A percentile compares a stretch with the other conserved stretches of the same genome.
phyloP scores from a whole-genome alignment of 1,140 invertebrate genomes.

The Paraescarpia echinospica region DNA sequence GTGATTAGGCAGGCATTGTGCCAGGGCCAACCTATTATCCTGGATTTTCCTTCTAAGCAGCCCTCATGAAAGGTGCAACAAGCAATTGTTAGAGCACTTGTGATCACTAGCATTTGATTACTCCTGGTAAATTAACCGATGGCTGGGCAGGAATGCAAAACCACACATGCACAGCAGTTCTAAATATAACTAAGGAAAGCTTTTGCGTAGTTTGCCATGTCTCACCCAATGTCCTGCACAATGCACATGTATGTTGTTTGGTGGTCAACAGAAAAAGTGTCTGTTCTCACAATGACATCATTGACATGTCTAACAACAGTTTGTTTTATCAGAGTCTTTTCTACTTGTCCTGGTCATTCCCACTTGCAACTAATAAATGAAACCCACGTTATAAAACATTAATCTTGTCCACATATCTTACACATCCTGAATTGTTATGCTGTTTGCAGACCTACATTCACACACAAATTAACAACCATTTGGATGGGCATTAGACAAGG shows the following conservation, averaged over 20 bases:
- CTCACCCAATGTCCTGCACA: background rate
- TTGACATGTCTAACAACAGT: background rate
- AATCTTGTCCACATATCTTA: no score
- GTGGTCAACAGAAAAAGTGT: background rate
- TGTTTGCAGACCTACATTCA: no score
- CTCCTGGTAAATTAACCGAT: background rate
- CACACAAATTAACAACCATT: no score
- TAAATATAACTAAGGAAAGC: background rate
- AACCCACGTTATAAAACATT: no score
- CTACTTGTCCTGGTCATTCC: no score
- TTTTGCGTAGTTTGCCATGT: background rate
- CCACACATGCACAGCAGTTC: background rate
- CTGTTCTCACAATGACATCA: background rate
- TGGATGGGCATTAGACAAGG: no score
- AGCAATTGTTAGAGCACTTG: background rate
- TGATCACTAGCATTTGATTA: background rate
- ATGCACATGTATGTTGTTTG: background rate
- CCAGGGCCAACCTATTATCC: background rate
- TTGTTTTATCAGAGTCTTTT: background rate
- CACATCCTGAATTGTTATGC: no score
- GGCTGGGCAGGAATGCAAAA: background rate
- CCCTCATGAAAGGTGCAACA: background rate
- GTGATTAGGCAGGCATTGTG: background rate
- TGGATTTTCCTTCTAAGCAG: background rate
- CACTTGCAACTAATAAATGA: no score